A percentile compares a stretch with the other conserved stretches of the same genome.
These are phyloP conservation scores for Adineta ricciae DNA, from an alignment of 2,888 invertebrate species.

Conservation along the genomic window DNA sequence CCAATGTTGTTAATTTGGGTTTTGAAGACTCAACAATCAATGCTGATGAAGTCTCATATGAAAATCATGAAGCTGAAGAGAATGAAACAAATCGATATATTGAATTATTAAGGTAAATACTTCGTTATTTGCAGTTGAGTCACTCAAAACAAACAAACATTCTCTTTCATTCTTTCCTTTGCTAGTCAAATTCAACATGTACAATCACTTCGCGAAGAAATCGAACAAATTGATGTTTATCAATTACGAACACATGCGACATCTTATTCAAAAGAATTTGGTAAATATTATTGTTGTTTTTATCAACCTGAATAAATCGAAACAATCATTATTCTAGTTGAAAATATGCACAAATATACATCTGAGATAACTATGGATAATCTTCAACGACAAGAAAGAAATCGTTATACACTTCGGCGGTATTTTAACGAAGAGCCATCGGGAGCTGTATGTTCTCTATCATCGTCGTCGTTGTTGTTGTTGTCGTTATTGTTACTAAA, in stretches of 20 bases:
- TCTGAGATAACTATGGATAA: neutral
- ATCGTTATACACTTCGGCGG: neutral
- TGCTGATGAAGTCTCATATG: neutral
- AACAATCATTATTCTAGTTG: too few relatives aligned
- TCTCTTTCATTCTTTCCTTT: too few relatives aligned
- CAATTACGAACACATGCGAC: slow-evolving; percentile 1
- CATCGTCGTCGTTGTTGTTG: neutral
- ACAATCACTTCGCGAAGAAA: neutral
- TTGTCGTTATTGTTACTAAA: neutral
- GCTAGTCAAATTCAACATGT: neutral
- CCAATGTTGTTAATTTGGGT: slow-evolving; percentile 4
- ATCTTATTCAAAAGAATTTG: slow-evolving; percentile 23
- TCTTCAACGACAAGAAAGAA: neutral
- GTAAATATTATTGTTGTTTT: neutral
- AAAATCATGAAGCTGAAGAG: slow-evolving; percentile 10
- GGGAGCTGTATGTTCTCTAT: neutral
- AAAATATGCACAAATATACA: slow-evolving; percentile 14
- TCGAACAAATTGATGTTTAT: slow-evolving; percentile 20
- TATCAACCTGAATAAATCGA: too few relatives aligned
- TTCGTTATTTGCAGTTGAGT: neutral
- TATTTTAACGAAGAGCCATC: neutral
- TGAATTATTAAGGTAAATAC: neutral
- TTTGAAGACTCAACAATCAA: slow-evolving; percentile 20
- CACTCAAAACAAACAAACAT: neutral
- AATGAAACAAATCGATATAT: slow-evolving; percentile 18